A percentile compares a stretch with the other conserved stretches of the same genome.
Evolutionary conservation across 2,888 invertebrate genomes (phyloP).

Genomic region (Caenorhabditis sp.): DNA sequence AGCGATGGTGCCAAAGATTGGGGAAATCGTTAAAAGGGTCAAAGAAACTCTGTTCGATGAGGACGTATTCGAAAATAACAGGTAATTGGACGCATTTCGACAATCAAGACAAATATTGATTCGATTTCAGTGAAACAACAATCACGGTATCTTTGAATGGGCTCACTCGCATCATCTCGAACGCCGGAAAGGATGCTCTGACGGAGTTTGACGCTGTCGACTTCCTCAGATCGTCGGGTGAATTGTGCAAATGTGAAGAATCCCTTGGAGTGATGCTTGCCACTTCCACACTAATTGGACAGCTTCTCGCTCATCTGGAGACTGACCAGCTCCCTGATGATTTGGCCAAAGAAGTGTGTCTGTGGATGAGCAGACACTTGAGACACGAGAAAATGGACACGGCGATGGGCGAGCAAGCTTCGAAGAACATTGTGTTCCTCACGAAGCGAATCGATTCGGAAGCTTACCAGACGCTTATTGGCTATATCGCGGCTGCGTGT

Average conservation of each 20-base stretch:
- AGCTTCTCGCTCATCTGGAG: slow-evolving; percentile 57
- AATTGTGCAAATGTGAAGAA: slow-evolving; percentile 58
- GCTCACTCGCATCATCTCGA: slow-evolving; percentile 27
- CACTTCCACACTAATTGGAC: slow-evolving; percentile 65
- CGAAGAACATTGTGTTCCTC: slow-evolving; percentile 64
- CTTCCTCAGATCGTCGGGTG: slow-evolving; percentile 20
- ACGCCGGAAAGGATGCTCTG: slow-evolving; percentile 23
- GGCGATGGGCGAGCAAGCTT: slow-evolving; percentile 63
- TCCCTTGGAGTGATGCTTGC: slow-evolving; percentile 54
- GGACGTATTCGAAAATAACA: slow-evolving; percentile 54
- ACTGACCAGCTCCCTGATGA: slow-evolving; percentile 22
- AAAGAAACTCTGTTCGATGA: slow-evolving; percentile 35
- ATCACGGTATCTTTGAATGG: slow-evolving; percentile 25
- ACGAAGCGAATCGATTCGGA: slow-evolving; percentile 33
- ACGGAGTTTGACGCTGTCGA: slow-evolving; percentile 15
- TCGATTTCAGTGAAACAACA: slow-evolving; percentile 27
- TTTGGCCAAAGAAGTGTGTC: slow-evolving; percentile 36
- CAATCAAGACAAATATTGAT: too few relatives aligned
- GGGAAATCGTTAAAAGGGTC: slow-evolving; percentile 20
- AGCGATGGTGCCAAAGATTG: slow-evolving; percentile 24
- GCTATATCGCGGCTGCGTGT: slow-evolving; percentile 63
- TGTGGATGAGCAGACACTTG: slow-evolving; percentile 64
- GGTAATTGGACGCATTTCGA: too few relatives aligned
- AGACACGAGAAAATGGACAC: slow-evolving; percentile 52
- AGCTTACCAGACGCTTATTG: slow-evolving; percentile 48